phyloP scores from a whole-genome alignment of 2,888 invertebrate species.

The Oxyscelio sp. region DNA sequence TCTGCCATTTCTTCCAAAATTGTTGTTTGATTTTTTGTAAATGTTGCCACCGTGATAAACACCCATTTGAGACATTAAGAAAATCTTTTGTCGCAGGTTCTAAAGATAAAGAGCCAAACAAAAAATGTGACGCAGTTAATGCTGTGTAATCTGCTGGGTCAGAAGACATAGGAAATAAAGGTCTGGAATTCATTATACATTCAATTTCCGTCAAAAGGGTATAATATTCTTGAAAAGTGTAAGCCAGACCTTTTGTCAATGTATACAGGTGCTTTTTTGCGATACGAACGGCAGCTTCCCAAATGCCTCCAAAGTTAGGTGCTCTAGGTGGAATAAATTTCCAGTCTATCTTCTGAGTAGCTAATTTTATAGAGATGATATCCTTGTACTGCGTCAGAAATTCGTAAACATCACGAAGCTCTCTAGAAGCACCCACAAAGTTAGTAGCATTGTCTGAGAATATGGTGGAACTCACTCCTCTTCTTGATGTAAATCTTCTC shows the following conservation, averaged over 20 bases:
- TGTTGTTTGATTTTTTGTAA: conserved; percentile 2
- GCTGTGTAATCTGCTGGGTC: conserved; percentile 66
- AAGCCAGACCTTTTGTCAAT: conserved; percentile 15
- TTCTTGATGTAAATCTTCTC: background rate
- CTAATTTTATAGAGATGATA: background rate
- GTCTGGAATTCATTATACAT: conserved; percentile 69
- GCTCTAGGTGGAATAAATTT: conserved; percentile 53
- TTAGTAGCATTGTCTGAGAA: background rate
- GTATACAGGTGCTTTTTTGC: conserved; percentile 74
- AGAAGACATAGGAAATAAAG: conserved; percentile 57
- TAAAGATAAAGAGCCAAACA: conserved; percentile 28
- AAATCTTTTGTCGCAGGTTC: background rate
- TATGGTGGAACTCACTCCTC: background rate
- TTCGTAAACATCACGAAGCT: background rate
- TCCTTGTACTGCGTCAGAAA: background rate
- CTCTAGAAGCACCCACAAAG: background rate
- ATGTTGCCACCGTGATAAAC: background rate
- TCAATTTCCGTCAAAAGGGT: conserved; percentile 74
- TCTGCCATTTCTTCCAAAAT: conserved; percentile 19
- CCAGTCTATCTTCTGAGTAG: conserved; percentile 49
- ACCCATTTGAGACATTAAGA: background rate
- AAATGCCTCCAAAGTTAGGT: conserved; percentile 72
- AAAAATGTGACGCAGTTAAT: conserved; percentile 81
- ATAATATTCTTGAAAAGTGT: conserved; percentile 75
- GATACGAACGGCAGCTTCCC: conserved; percentile 78